Base-by-base conservation (phyloP, 2,888 invertebrate genomes). In the Dicyrtoma fusca region DNA sequence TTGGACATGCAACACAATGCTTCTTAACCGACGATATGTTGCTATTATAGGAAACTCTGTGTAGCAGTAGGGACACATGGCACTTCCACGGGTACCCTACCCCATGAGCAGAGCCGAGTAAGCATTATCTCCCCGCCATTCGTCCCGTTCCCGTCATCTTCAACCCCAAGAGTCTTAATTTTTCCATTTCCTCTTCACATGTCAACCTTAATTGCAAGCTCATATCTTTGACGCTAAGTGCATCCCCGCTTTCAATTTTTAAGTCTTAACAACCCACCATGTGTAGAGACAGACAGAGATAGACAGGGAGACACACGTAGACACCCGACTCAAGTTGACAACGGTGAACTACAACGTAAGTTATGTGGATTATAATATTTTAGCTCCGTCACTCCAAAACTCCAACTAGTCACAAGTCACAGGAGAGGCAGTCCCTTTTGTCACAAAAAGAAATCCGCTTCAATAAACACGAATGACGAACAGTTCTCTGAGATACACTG, bases 171-270 rank as follows among this genome's bases (percentile, higher is more conserved):
- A 66, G 65, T 61, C 69, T 73, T 73, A 73, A 73, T 73, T 73
- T 73, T 73, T 73, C 69, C 70, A 70, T 70, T 74, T 74, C 73
- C 69, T 74, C 62, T 64, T 72, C 75, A 74, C 74, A 76, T 76
- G 77, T 75, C 76, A 76, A 74, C 74, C 74, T 74, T 77, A 75
- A 77, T 76, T 77, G 76, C 75, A 63, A 59, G 51, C 68, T 55
- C 55, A 45, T 23, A 25, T 45, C 44, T 57, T 68, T 57, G 57
- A 69, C 42, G 53, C 34, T 62, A 34, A 44, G 44, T 23, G 63
- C 51, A 63, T 63, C 34, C 25, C 61, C 59, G 23, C 55, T 49
- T 61, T 61, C 69, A 26, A 51, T 69, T 69, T 45, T 49, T 13
- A 61, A 25, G 23, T 34, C 42, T n/a, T 23, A 45, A 17, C 21